Base-by-base conservation (phyloP, 2,113 vertebrate species). In the Pseudopipra pipra region DNA sequence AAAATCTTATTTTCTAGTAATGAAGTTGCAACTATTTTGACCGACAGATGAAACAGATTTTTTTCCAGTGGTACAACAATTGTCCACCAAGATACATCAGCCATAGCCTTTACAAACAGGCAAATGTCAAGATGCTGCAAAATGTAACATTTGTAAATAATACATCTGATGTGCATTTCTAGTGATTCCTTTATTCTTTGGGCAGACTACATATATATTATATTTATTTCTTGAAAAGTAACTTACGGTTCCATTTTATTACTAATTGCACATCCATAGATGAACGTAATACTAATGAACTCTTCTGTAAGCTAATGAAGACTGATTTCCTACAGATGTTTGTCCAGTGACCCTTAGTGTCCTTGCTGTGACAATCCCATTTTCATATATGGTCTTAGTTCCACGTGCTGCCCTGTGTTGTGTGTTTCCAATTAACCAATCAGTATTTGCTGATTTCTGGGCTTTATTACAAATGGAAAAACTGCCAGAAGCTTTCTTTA, bases 71-170 rank as follows among this genome's bases (percentile, higher is more conserved):
- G 21, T 55, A 54, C 35, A 79, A 28, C 39, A 89, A 25, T 91
- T 96, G 93, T 91, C 47, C 47, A 41, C 72, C 70, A 54, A 90
- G 58, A 39, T 83, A 66, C 78, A 83, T 74, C 47, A 91, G 56
- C 37, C 43, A 49, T 89, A 95, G 66, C 80, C 90, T 96, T 97
- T 95, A 87, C 91, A 88, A 91, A 77, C 52, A 66, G 71, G 77
- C 65, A 96, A 97, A 97, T 95, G 95, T 97, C 91, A 97, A 97
- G 89, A 89, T 51, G 35, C 67, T 90, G 75, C 39, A 95, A 96
- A 96, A 86, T 80, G 14, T 58, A 95, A 47, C 91, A 65, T 95
- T 97, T 97, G 78, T 95, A 96, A 96, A 95, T 95, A 95, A 95
- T 96, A 74, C 39, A 81, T 96, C 85, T 95, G 77, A 82, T 73